Conservation (phyloP, 2,888 invertebrate genomes). For the Orthonevra nobilis region DNA sequence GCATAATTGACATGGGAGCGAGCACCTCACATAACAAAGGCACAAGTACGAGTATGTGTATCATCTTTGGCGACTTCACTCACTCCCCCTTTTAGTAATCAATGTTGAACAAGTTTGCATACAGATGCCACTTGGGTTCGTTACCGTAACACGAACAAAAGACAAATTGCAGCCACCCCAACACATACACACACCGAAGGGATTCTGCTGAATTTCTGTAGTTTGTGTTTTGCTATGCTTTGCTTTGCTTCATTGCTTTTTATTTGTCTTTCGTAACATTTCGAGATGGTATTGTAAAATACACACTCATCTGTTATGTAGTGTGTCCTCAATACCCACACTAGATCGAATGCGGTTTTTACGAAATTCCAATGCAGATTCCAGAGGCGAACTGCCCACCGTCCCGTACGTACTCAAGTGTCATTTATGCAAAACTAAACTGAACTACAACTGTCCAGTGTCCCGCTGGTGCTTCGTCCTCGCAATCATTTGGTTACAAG, state of each 20-base stretch:
- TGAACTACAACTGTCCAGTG: conserved; percentile 23
- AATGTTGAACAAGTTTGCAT: conserved; percentile 69
- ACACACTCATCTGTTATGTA: neutral
- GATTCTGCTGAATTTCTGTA: conserved; percentile 1
- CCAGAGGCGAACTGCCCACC: conserved; percentile 29
- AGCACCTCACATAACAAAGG: conserved; percentile 30
- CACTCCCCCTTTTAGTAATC: conserved; percentile 39
- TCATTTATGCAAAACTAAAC: conserved; percentile 66
- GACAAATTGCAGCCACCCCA: conserved; percentile 21
- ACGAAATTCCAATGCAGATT: conserved; percentile 54
- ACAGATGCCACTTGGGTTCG: conserved; percentile 69
- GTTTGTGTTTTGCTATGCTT: conserved; percentile 2
- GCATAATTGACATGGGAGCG: conserved; percentile 59
- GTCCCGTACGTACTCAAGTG: conserved; percentile 52
- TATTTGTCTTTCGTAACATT: conserved; percentile 68
- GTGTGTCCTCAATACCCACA: no score
- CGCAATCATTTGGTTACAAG: conserved; percentile 29
- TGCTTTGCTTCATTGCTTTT: conserved; percentile 60
- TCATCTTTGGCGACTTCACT: conserved; percentile 27
- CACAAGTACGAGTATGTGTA: conserved; percentile 33
- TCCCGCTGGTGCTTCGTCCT: neutral
- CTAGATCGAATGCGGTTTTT: conserved; percentile 66
- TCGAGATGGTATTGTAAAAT: no score
- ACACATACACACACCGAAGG: neutral
- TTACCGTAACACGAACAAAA: conserved; percentile 63